Percentiles rank a stretch among this genome's conserved stretches.
These are phyloP conservation scores for Lepus timidus DNA, from an alignment of 2,113 vertebrate genomes.

Conservation along the genomic window DNA sequence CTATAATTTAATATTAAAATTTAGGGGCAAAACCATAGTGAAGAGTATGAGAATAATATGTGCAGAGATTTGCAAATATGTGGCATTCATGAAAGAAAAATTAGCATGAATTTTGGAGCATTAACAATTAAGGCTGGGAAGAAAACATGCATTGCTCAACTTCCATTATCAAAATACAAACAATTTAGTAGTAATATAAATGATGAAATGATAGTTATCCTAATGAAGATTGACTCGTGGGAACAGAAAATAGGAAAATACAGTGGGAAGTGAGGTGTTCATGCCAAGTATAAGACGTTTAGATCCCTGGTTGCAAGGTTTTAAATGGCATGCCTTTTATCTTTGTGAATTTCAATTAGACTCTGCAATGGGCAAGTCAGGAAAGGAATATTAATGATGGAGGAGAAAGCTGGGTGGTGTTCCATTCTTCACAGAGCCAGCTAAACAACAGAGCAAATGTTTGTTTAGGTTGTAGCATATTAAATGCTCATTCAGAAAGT, in stretches of 20 bases:
- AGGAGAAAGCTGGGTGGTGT: slow-evolving; percentile 1
- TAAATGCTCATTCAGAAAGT: neutral
- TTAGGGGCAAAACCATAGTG: neutral
- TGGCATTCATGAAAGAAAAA: slow-evolving; percentile 20
- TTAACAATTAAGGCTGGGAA: slow-evolving; percentile 56
- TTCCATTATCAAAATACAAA: slow-evolving; percentile 64
- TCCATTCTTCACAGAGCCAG: neutral
- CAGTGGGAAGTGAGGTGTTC: slow-evolving; percentile 60
- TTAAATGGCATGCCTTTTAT: slow-evolving; percentile 83
- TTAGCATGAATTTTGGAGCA: neutral
- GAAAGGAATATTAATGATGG: slow-evolving; percentile 85
- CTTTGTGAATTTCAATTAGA: slow-evolving; percentile 88
- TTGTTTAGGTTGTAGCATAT: neutral
- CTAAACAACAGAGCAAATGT: neutral
- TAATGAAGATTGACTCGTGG: slow-evolving; percentile 9
- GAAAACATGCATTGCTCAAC: slow-evolving; percentile 54
- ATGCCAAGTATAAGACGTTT: neutral
- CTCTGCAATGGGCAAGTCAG: slow-evolving; percentile 82
- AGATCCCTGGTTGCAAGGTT: slow-evolving; percentile 68
- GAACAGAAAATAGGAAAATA: slow-evolving; percentile 39
- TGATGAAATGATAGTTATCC: neutral
- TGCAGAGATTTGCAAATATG: slow-evolving; percentile 22
- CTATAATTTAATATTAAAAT: neutral
- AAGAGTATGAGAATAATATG: neutral
- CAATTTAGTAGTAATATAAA: slow-evolving; percentile 59